A percentile compares a stretch with the other conserved stretches of the same genome.
Evolutionary conservation across 2,888 invertebrate genomes (phyloP).

Genomic region (Silvanus unidentatus): DNA sequence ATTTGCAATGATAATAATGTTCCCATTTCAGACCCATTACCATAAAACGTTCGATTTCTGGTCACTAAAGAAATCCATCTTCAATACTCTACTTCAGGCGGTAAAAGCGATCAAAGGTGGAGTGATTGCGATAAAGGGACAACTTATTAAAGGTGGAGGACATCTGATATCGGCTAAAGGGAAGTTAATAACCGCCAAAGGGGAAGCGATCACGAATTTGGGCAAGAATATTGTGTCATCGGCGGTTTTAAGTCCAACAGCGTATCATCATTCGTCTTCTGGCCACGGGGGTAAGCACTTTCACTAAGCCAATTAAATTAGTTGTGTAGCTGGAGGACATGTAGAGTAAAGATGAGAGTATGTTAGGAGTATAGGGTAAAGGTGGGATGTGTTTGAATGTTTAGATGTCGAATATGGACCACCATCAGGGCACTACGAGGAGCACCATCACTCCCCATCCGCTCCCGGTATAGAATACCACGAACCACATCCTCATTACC

Average conservation of each 20-base stretch:
- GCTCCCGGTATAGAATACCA: constrained; percentile 26
- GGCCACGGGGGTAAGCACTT: constrained; percentile 23
- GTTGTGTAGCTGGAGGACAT: no score
- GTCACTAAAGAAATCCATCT: constrained; percentile 75
- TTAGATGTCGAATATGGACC: constrained; percentile 3
- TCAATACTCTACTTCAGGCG: constrained; percentile 78
- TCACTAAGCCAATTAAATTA: no score
- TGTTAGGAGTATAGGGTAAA: no score
- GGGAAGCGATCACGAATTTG: constrained; percentile 71
- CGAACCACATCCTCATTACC: constrained; percentile 20
- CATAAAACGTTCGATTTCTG: constrained; percentile 46
- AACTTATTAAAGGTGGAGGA: constrained; percentile 79
- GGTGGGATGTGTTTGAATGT: no score
- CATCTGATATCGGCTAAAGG: constrained; percentile 59
- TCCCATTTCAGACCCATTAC: constrained; percentile 28
- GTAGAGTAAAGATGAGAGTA: no score
- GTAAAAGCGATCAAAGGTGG: constrained; percentile 85
- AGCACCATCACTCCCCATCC: constrained; percentile 26
- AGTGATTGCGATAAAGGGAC: constrained; percentile 80
- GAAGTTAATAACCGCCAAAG: constrained; percentile 65
- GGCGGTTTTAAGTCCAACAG: constrained; percentile 55
- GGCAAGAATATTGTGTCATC: constrained; percentile 75
- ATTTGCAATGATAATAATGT: not conserved
- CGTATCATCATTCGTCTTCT: constrained; percentile 19
- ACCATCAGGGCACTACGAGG: constrained; percentile 17